Evolutionary conservation across 1,140 invertebrate genomes (phyloP).

Genomic region (Drosophila murphyi): DNA sequence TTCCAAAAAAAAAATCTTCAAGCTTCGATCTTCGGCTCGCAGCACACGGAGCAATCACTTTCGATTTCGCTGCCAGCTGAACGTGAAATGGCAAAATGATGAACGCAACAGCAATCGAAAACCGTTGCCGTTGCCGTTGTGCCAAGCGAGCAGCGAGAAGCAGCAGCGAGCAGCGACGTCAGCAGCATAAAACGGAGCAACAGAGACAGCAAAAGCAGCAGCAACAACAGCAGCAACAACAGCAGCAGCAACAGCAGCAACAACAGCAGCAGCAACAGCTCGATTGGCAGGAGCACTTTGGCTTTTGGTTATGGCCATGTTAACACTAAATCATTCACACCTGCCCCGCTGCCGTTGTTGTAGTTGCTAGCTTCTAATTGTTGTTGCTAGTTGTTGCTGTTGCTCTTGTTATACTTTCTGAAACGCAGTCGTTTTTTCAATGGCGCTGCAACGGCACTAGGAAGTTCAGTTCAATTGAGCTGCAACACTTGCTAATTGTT

Average conservation of each 20-base stretch:
- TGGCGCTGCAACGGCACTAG: slow-evolving; percentile 57
- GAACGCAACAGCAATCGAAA: slow-evolving; percentile 80
- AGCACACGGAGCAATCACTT: slow-evolving; percentile 80
- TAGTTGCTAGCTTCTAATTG: slow-evolving; percentile 5
- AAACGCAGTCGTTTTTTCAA: slow-evolving; percentile 54
- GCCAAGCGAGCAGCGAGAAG: slow-evolving; percentile 17
- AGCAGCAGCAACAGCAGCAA: not conserved
- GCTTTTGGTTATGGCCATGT: slow-evolving; percentile 67
- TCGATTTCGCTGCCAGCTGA: slow-evolving; percentile 84
- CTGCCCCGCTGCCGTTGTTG: slow-evolving; percentile 38
- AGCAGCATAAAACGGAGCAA: slow-evolving; percentile 23
- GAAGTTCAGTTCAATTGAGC: slow-evolving; percentile 59
- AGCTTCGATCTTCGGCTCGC: slow-evolving; percentile 46
- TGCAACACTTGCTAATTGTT: slow-evolving; percentile 26
- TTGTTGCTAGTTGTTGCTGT: slow-evolving; percentile 1
- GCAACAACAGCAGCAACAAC: not conserved
- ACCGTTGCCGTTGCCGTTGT: slow-evolving; percentile 66
- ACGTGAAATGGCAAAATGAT: slow-evolving; percentile 84
- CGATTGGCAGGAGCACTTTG: slow-evolving; percentile 51
- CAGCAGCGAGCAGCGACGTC: slow-evolving; percentile 16
- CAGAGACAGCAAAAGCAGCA: slow-evolving; percentile 7
- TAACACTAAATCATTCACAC: slow-evolving; percentile 79
- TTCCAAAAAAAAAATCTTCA: slow-evolving; percentile 17
- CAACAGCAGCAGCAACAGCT: slow-evolving; percentile 9
- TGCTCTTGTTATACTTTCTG: slow-evolving; percentile 41